Evolutionary conservation across 37 sponge, comb jelly and placozoan genomes (phyloP), one percentile per base, ranked within the genome.

Genomic region (Cladorhizidae sp.): DNA sequence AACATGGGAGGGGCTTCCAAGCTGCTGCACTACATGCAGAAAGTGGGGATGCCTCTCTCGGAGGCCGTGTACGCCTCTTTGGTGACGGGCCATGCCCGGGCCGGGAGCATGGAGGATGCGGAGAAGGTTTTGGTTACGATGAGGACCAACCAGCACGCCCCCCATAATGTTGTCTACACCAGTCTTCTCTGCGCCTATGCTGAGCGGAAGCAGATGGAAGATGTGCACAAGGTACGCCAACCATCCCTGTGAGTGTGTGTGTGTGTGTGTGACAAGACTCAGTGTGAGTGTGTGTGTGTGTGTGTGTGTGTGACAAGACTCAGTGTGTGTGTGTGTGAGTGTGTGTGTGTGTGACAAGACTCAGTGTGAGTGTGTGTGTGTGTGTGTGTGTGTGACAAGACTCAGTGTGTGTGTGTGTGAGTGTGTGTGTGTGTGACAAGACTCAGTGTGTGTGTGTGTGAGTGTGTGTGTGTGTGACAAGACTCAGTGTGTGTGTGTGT

Each of bases 151-250:
- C 38, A 69, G 17, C 57, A 74, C 43, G 38, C 0, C 0, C 78
- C 78, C 15, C 40, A 52, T n/a, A 41, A 41, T 40, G 49, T 64
- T 28, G 74, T 52, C 40, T 86, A 62, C 61, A 72, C 73, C n/a
- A 72, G 80, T 45, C 73, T 86, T 1, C 55, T 86, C 52, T 55
- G 74, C 54, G 86, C 80, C 49, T 59, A 80, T 25, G 86, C 86
- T 18, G 81, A 86, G 52, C 40, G 64, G 29, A 80, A 80, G 26
- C 67, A 79, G 67, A 74, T 79, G 39, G 74, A 64, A 0, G 43
- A 40, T 2, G 29, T 86, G 21, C 25, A 79, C 22, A 43, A 35
- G 49, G 86, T 86, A 58, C 20, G 77, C 11, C 21, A 5, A 0
- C n/a, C 23, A 15, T 1, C 9, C 49, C 49, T 12, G 49, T 5